These are phyloP conservation scores for Oopsacas minuta DNA, from an alignment of 37 sponge, comb jelly and placozoan genomes.

Conservation along the genomic window DNA sequence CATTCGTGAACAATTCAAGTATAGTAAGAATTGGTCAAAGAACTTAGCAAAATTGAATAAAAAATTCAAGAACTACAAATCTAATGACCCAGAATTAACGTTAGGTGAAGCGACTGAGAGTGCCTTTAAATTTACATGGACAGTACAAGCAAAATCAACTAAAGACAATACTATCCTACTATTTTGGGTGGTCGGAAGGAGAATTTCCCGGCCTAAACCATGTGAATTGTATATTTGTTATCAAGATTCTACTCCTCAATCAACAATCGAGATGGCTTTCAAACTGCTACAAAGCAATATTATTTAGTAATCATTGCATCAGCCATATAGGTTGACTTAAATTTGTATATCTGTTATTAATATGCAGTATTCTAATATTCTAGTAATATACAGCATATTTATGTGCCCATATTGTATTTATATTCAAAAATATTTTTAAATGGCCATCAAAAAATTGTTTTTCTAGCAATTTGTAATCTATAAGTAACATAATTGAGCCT, in stretches of 20 bases:
- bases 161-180: not conserved
- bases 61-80: not conserved
- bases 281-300: conserved; percentile 27
- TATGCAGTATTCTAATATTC: too few relatives aligned
- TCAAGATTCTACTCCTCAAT: conserved; percentile 41
- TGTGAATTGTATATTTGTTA: conserved; percentile 53
- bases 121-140: not conserved
- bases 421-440: too few relatives aligned
- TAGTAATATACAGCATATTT: too few relatives aligned
- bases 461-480: too few relatives aligned
- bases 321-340: too few relatives aligned
- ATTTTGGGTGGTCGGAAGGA: not conserved
- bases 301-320: not conserved
- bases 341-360: not conserved
- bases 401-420: too few relatives aligned
- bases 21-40: not conserved
- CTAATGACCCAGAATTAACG: not conserved
- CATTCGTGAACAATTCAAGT: not conserved
- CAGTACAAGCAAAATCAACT: not conserved
- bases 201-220: conserved; percentile 8
- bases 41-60: conserved; percentile 8
- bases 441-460: too few relatives aligned
- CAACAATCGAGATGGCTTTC: conserved; percentile 48
- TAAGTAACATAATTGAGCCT: too few relatives aligned
- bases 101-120: not conserved